Evolutionary conservation across 2,797 vertebrate species (phyloP), one percentile per base, ranked within the genome.

Genomic region (Pangasius larnaudii): DNA sequence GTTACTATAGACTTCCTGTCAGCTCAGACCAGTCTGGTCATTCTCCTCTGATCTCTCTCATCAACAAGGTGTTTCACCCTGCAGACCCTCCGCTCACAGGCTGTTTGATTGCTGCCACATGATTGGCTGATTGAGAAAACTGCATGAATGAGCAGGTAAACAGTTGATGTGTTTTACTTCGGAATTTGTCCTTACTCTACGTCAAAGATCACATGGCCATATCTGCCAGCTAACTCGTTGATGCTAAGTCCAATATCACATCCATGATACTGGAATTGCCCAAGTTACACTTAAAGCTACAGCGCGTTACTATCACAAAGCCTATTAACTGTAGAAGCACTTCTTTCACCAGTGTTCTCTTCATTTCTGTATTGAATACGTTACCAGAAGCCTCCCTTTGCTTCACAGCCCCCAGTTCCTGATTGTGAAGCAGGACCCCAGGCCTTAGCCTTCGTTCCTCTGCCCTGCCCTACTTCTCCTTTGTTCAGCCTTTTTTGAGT

Each of bases 401-500:
- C 53, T 84, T 79, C 78, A 30, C 51, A 18, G 36, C 27, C 49
- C 89, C 67, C 33, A 33, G 74, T 79, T 86, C 75, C 84, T 88
- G 80, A 85, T 89, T 83, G 89, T 78, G 59, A 78, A 86, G 42
- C 49, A 77, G 69, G 85, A 82, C 85, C 89, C 88, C 80, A 79
- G 90, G 87, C 86, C 77, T 67, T 84, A 49, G 86, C 89, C 85
- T 88, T 74, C 59, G 51, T 86, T 77, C 77, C 85, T 75, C 78
- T 59, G 84, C 87, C 74, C 75, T 87, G 79, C 59, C 85, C 61
- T 65, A 16, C 61, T 77, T 82, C 65, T 86, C 87, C 49, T 89
- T 78, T 89, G 88, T 90, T 90, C 84, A 78, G 87, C 82, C 83
- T 59, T 79, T 56, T 81, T 33, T 30, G 85, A 88, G 89, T 86